These are phyloP conservation scores for Apodemia duryi DNA, from an alignment of 2,888 invertebrate genomes.

Conservation along the genomic window DNA sequence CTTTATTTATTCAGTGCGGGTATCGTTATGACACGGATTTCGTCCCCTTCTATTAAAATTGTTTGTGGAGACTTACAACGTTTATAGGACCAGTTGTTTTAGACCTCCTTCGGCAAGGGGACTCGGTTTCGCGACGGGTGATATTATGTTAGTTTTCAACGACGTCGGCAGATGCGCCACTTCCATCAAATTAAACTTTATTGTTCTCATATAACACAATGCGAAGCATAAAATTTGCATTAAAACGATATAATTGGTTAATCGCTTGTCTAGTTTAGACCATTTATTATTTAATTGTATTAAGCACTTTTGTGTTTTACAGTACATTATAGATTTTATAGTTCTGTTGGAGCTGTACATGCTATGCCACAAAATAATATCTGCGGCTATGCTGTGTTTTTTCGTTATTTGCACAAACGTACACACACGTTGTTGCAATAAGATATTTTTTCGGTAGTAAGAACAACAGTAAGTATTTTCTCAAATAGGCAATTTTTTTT, in stretches of 20 bases:
- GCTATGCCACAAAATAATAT: too few species aligned
- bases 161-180: conserved; percentile 48
- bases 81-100: conserved; percentile 49
- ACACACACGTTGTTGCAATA: too few species aligned
- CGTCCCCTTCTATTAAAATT: conserved; percentile 62
- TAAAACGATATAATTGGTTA: conserved; percentile 64
- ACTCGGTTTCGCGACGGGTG: conserved; percentile 36
- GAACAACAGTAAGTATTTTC: too few species aligned
- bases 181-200: conserved; percentile 50
- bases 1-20: conserved; percentile 71
- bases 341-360: background rate
- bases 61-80: conserved; percentile 63
- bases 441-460: too few species aligned
- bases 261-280: conserved; percentile 37
- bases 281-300: conserved; percentile 16
- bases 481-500: too few species aligned
- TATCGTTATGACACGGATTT: conserved; percentile 44
- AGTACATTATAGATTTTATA: background rate
- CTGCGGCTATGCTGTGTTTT: too few species aligned
- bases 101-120: conserved; percentile 37
- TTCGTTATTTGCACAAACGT: too few species aligned
- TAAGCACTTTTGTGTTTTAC: background rate
- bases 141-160: conserved; percentile 41
- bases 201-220: conserved; percentile 45
- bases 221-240: conserved; percentile 65